Evolutionary conservation across 2,113 vertebrate species (phyloP).

Genomic region (Calyptomena viridis): DNA sequence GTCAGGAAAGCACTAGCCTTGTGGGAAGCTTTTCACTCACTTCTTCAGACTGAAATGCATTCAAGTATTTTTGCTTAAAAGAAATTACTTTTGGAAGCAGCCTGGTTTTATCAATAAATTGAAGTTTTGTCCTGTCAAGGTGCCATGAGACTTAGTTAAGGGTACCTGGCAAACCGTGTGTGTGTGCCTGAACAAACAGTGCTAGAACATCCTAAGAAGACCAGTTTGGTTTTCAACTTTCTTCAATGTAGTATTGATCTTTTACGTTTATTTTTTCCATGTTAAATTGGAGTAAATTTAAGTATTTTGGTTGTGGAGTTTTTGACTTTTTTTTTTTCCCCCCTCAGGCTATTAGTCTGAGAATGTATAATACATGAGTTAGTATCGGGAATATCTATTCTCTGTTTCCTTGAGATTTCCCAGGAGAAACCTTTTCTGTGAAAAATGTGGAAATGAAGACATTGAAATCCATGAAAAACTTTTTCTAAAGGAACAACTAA

Average conservation of each 20-base stretch:
- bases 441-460: background rate
- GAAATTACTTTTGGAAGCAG: background rate
- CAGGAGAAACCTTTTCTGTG: fast-evolving
- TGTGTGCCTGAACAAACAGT: background rate
- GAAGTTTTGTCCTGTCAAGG: background rate
- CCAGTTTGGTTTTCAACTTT: background rate
- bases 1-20: background rate
- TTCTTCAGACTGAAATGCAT: background rate
- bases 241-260: background rate
- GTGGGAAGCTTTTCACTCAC: background rate
- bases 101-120: background rate
- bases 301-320: background rate
- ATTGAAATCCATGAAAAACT: background rate
- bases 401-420: background rate
- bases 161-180: background rate
- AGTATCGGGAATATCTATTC: background rate
- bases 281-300: background rate
- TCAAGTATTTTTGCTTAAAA: background rate
- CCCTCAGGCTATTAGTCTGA: background rate
- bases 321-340: background rate
- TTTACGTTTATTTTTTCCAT: background rate
- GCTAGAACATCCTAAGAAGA: background rate
- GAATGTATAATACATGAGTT: background rate
- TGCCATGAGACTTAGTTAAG: background rate
- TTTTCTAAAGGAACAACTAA: background rate